Evolutionary conservation across 2,797 vertebrate species (phyloP).

Genomic region (Molossus molossus): DNA sequence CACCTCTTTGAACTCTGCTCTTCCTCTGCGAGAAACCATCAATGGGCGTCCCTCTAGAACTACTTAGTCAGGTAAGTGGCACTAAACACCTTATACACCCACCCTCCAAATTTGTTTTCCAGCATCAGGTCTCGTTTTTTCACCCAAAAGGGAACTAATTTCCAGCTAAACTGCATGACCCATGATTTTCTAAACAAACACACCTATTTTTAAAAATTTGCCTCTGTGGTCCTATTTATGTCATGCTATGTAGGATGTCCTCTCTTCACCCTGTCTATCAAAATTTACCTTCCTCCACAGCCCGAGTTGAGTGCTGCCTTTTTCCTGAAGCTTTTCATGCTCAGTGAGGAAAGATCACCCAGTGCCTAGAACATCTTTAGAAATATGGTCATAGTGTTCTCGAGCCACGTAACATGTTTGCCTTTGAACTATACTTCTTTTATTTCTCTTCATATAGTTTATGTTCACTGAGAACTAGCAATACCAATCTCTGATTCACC

Average conservation of each 20-base stretch:
- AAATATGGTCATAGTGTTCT: not conserved
- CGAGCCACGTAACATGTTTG: not conserved
- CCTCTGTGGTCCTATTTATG: not conserved
- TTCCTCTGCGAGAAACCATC: not conserved
- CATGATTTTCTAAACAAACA: not conserved
- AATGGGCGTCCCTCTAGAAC: not conserved
- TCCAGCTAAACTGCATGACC: not conserved
- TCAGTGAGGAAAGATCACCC: not conserved
- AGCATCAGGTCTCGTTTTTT: not conserved
- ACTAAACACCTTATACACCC: not conserved
- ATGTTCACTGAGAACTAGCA: slow-evolving; percentile 1
- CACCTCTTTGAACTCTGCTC: not conserved
- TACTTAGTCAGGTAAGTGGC: not conserved
- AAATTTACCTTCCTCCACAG: not conserved
- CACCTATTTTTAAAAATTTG: not conserved
- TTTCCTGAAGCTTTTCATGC: not conserved
- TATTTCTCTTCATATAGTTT: not conserved
- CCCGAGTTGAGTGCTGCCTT: not conserved
- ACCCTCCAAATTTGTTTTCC: not conserved
- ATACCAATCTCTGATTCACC: not conserved
- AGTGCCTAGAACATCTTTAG: not conserved
- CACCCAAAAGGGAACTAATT: not conserved
- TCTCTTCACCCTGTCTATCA: not conserved
- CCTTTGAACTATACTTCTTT: not conserved
- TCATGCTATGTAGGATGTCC: not conserved